Percentiles rank a stretch among this genome's conserved stretches.
These are phyloP conservation scores for Eretmochelys imbricata DNA, from an alignment of 2,113 vertebrate species.

Conservation along the genomic window DNA sequence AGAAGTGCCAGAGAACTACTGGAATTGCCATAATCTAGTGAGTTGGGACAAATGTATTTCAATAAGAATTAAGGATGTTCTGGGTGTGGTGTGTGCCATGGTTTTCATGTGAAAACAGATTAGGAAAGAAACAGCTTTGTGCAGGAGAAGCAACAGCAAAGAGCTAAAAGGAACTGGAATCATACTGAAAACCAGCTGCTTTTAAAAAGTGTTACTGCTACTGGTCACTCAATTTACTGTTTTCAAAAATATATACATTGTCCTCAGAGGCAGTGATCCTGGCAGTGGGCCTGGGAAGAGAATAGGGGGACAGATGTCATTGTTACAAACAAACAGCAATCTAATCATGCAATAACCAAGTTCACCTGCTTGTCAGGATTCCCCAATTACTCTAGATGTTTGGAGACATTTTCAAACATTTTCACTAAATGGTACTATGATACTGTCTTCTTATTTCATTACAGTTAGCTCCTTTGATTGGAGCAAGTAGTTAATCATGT, in stretches of 20 bases:
- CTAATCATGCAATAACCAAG: accelerated
- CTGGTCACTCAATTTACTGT: conserved; percentile 20
- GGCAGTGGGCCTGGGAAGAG: not conserved
- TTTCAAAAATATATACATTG: not conserved
- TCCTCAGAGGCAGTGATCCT: not conserved
- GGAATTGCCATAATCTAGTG: not conserved
- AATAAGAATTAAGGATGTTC: conserved; percentile 20
- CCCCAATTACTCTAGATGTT: not conserved
- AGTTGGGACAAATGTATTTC: conserved; percentile 39
- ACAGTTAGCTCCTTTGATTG: accelerated
- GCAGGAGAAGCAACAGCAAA: conserved; percentile 52
- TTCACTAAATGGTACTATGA: not conserved
- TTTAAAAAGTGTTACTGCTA: not conserved
- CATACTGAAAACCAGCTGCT: conserved; percentile 51
- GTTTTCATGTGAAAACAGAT: conserved; percentile 16
- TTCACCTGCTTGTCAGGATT: accelerated
- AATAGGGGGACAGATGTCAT: accelerated
- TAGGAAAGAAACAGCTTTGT: conserved; percentile 39
- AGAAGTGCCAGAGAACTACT: not conserved
- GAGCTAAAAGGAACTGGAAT: not conserved
- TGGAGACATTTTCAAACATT: not conserved
- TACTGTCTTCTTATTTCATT: accelerated
- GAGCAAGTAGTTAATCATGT: accelerated
- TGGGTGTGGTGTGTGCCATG: not conserved
- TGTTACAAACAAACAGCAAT: accelerated